A percentile compares a stretch with the other conserved stretches of the same genome.
These are phyloP conservation scores for Pimpla rufipes DNA, from an alignment of 2,888 invertebrate species.

Conservation along the genomic window DNA sequence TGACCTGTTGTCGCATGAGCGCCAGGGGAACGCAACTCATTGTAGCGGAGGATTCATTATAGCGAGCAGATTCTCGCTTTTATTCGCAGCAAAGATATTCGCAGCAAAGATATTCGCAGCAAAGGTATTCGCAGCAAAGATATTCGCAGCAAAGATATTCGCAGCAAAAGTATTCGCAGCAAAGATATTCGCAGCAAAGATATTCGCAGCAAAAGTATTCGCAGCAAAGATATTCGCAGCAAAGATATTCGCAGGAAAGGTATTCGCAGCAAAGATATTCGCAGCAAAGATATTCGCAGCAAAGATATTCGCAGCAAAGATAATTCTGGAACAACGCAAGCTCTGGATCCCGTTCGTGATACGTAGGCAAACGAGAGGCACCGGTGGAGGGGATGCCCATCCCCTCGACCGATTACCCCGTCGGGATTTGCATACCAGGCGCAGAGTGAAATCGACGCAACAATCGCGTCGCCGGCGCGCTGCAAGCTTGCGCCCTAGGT, in stretches of 20 bases:
- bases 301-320: background rate
- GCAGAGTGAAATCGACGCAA: slow-evolving; percentile 23
- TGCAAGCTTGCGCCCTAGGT: slow-evolving; percentile 60
- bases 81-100: background rate
- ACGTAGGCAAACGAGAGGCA: background rate
- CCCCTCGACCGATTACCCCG: background rate
- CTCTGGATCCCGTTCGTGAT: background rate
- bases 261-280: too few relatives aligned
- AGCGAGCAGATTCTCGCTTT: too few relatives aligned
- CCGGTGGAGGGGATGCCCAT: background rate
- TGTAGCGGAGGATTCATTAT: too few relatives aligned
- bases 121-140: too few relatives aligned
- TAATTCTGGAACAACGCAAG: background rate
- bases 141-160: too few relatives aligned
- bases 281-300: too few relatives aligned
- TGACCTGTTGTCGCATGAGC: slow-evolving; percentile 83
- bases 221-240: too few relatives aligned
- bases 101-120: background rate
- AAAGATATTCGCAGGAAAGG: too few relatives aligned
- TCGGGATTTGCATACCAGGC: slow-evolving; percentile 76
- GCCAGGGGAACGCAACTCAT: slow-evolving; percentile 79
- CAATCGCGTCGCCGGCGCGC: background rate
- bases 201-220: too few relatives aligned
- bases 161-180: too few relatives aligned
- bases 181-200: too few relatives aligned